These are phyloP conservation scores for Acropora yongei DNA, from an alignment of 64 coral and sea anemone species.

Conservation along the genomic window DNA sequence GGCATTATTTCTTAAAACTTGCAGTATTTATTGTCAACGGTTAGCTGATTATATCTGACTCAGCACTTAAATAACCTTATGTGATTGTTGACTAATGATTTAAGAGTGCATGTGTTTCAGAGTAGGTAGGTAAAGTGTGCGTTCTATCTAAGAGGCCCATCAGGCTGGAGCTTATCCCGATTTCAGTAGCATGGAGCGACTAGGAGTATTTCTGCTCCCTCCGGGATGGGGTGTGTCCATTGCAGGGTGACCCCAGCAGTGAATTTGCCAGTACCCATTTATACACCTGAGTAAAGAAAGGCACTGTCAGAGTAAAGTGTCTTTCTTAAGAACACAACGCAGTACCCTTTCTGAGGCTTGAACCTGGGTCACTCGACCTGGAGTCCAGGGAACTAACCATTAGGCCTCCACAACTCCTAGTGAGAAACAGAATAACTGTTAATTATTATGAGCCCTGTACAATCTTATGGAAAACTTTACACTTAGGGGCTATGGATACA, in stretches of 20 bases:
- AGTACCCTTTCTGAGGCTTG: neutral
- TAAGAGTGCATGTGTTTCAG: slow-evolving; percentile 13
- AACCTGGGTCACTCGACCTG: neutral
- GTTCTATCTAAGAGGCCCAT: slow-evolving; percentile 3
- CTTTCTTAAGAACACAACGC: neutral
- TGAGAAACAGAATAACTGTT: neutral
- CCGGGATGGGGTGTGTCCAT: neutral
- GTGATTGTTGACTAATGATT: slow-evolving; percentile 1
- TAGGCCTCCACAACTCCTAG: neutral
- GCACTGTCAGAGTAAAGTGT: slow-evolving; percentile 9
- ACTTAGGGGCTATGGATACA: slow-evolving; percentile 9
- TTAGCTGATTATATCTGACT: slow-evolving; percentile 9
- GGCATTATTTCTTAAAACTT: slow-evolving; percentile 10
- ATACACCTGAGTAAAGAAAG: neutral
- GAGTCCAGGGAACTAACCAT: neutral
- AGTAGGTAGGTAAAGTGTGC: slow-evolving; percentile 16
- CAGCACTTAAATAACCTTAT: neutral
- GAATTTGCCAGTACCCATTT: neutral
- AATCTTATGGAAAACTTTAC: slow-evolving; percentile 4
- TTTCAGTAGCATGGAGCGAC: slow-evolving; percentile 4
- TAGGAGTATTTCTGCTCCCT: neutral
- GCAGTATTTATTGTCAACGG: slow-evolving; percentile 8
- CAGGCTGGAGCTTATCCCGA: neutral
- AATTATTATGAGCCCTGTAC: slow-evolving; percentile 10
- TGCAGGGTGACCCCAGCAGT: neutral